phyloP scores from a whole-genome alignment of 1,140 invertebrate genomes.

The Bombus ignitus region DNA sequence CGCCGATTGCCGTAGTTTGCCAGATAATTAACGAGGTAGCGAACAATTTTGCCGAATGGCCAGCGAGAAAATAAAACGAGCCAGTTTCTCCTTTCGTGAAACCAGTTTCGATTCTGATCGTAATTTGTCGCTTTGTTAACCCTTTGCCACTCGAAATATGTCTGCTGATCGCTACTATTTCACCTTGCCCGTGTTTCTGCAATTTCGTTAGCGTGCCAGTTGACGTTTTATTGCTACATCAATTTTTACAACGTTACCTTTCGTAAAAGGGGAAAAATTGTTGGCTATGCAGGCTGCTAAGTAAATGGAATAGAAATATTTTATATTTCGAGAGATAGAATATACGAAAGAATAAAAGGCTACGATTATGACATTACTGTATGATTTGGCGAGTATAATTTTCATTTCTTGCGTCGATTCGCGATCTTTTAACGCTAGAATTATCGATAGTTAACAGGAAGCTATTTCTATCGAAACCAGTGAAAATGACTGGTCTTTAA shows the following conservation, averaged over 20 bases:
- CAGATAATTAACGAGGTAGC: conserved; percentile 27
- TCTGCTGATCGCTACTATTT: neutral
- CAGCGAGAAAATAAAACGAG: neutral
- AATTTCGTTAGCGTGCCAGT: neutral
- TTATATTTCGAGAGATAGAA: neutral
- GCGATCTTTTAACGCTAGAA: no score
- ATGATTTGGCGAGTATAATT: no score
- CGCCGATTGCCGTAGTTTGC: conserved; percentile 1
- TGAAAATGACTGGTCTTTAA: no score
- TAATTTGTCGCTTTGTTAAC: conserved; percentile 25
- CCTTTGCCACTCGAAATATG: neutral
- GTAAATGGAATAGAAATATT: no score
- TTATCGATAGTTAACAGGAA: no score
- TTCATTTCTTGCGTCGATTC: no score
- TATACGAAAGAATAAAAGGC: no score
- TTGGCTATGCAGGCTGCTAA: no score
- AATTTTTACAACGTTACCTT: neutral
- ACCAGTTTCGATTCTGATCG: conserved; percentile 22
- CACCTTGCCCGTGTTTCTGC: neutral
- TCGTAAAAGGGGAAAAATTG: neutral
- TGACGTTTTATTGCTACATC: neutral
- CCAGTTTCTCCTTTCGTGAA: neutral
- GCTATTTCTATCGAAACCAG: no score
- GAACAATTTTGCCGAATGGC: conserved; percentile 22
- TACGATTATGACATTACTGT: no score